These are phyloP conservation scores for Megalonaias nervosa DNA, from an alignment of 1,140 invertebrate species.

Conservation along the genomic window DNA sequence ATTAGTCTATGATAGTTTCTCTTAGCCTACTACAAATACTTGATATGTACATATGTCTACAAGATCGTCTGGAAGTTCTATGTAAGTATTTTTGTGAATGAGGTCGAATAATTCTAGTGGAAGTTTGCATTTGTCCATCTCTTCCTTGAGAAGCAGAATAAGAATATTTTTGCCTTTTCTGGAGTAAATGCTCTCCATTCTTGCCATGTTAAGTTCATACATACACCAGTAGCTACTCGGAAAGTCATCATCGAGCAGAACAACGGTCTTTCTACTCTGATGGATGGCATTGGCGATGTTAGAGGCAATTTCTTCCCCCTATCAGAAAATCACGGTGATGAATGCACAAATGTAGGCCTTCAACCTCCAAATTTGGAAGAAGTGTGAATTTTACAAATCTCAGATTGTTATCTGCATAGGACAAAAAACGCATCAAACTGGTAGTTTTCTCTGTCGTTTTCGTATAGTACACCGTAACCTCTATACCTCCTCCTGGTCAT, in stretches of 20 bases:
- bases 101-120: slow-evolving; percentile 31
- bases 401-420: too few species aligned
- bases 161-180: slow-evolving; percentile 33
- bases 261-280: slow-evolving; percentile 75
- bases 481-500: too few species aligned
- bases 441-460: too few species aligned
- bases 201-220: slow-evolving; percentile 72
- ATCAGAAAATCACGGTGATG: too few species aligned
- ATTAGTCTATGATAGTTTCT: too few species aligned
- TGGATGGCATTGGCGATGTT: slow-evolving; percentile 76
- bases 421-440: too few species aligned
- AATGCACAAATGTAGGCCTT: too few species aligned
- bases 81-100: slow-evolving; percentile 36
- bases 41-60: too few species aligned
- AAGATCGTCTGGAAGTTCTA: slow-evolving; percentile 29
- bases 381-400: too few species aligned
- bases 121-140: slow-evolving; percentile 29
- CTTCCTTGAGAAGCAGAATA: slow-evolving; percentile 41
- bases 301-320: slow-evolving; percentile 73
- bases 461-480: too few species aligned
- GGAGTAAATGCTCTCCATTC: slow-evolving; percentile 45
- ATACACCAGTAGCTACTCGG: slow-evolving; percentile 70
- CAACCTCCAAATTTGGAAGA: too few species aligned
- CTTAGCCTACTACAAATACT: too few species aligned
- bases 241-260: slow-evolving; percentile 78